Percentiles rank a stretch among this genome's conserved stretches.
phyloP scores from a whole-genome alignment of 2,888 invertebrate species.

The Lithosia quadra region DNA sequence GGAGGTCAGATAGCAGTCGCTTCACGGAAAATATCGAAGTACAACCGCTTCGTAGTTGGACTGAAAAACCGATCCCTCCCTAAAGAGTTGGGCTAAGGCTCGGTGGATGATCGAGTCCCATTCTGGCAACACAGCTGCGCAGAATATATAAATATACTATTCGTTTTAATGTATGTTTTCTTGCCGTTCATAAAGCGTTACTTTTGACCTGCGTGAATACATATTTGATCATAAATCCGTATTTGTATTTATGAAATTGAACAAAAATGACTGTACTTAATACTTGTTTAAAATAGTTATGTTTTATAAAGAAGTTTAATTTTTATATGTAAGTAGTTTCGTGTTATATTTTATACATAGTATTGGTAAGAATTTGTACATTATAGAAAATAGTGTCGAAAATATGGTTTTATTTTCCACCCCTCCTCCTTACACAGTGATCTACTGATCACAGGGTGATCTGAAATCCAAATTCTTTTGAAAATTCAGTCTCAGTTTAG shows the following conservation, averaged over 20 bases:
- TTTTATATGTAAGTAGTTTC: slow-evolving; percentile 45
- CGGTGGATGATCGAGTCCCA: too few relatives aligned
- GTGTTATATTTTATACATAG: slow-evolving; percentile 42
- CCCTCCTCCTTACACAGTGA: not conserved
- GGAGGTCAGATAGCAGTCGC: too few relatives aligned
- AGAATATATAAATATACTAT: not conserved
- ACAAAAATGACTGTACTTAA: not conserved
- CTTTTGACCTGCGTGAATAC: not conserved
- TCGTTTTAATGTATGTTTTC: not conserved
- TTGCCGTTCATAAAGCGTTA: not conserved
- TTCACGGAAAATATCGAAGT: too few relatives aligned
- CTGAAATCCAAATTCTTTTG: too few relatives aligned
- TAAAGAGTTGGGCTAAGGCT: too few relatives aligned
- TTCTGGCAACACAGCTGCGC: not conserved
- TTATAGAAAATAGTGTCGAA: slow-evolving; percentile 33
- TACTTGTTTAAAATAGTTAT: slow-evolving; percentile 19
- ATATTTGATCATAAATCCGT: not conserved
- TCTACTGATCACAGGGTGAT: too few relatives aligned
- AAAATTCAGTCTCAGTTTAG: too few relatives aligned
- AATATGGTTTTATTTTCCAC: slow-evolving; percentile 33
- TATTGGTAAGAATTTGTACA: slow-evolving; percentile 51
- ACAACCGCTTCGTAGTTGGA: too few relatives aligned
- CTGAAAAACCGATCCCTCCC: too few relatives aligned
- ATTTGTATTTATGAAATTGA: not conserved
- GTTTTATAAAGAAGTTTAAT: slow-evolving; percentile 31